Evolutionary conservation across 35 echinoderm and acorn worm species (phyloP).

Genomic region (Strongylocentrotus purpuratus): DNA sequence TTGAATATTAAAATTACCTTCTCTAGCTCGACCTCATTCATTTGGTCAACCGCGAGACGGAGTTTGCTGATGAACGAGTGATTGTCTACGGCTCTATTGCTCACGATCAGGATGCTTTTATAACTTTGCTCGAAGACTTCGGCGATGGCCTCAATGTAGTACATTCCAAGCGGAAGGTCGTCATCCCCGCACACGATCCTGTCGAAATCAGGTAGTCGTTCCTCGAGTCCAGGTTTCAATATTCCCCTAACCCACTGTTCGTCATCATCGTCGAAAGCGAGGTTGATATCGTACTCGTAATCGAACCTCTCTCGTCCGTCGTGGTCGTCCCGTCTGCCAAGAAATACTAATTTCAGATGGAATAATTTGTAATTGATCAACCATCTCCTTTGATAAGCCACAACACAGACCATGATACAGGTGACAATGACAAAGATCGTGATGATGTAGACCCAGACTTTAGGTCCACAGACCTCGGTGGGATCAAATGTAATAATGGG

Average conservation of each 20-base stretch:
- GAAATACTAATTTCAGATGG: not conserved
- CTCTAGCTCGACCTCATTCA: constrained; percentile 21
- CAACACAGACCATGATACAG: not conserved
- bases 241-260: constrained; percentile 13
- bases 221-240: not conserved
- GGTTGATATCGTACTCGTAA: constrained; percentile 36
- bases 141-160: not conserved
- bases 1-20: constrained; percentile 26
- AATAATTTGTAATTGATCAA: constrained; percentile 9
- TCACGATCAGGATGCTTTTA: constrained; percentile 19
- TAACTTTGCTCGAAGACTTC: not conserved
- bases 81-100: constrained; percentile 10
- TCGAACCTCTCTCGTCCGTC: constrained; percentile 13
- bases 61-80: not conserved
- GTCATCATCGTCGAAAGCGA: not conserved
- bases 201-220: not conserved
- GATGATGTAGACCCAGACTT: not conserved
- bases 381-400: not conserved
- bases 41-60: not conserved
- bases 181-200: constrained; percentile 43
- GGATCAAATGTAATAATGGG: constrained; percentile 20
- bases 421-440: not conserved
- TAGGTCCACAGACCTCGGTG: constrained; percentile 28
- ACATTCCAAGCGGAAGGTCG: not conserved
- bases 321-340: not conserved